Base-by-base conservation (phyloP, 1,140 invertebrate genomes). In the Dolichoris vasculosae region DNA sequence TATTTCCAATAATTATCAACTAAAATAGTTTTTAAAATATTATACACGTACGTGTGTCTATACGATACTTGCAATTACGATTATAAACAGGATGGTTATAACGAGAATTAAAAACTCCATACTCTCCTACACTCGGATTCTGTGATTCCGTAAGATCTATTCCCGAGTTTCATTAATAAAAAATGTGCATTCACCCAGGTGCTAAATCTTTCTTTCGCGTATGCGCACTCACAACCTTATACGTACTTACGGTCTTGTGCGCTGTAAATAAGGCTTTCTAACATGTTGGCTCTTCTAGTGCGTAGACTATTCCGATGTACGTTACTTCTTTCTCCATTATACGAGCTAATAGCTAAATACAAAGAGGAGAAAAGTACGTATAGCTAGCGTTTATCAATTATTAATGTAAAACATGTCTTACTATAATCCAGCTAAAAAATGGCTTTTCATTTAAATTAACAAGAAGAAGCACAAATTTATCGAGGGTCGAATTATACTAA, bases 201-300 rank as follows among this genome's bases (percentile, higher is more conserved):
- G 83, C 63, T 78, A 67, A 84, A 84, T 78, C 63, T 43, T 59
- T 30, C 15, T 40, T 69, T 30, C 51, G 26, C 8, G 4, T 38
- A n/a, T 55, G 69, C 40, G 46, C 38, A 55, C 73, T 46, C 20
- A 30, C 20, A 32, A 48, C 63, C 82, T 64, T 78, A 84, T 67
- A 67, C 43, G 82, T 55, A 84, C 82, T 78, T 77, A 38, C 30
- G 32, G 73, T 17, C 32, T 67, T 51, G 20, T 15, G 82, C 30
- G 40, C 32, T 67, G 32, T 84, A 84, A 79, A 71, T 40, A 73
- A 71, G 64, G 46, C 76, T 64, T 84, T 79, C 23, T 30, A 84
- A 77, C 38, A 48, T 77, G 76, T 77, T 79, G 48, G n/a, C n/a
- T 43, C 4, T 55, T 46, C 76, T 46, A 55, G 46, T 75, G 69